phyloP scores from a whole-genome alignment of 2,113 vertebrate species.

The Silurus meridionalis region DNA sequence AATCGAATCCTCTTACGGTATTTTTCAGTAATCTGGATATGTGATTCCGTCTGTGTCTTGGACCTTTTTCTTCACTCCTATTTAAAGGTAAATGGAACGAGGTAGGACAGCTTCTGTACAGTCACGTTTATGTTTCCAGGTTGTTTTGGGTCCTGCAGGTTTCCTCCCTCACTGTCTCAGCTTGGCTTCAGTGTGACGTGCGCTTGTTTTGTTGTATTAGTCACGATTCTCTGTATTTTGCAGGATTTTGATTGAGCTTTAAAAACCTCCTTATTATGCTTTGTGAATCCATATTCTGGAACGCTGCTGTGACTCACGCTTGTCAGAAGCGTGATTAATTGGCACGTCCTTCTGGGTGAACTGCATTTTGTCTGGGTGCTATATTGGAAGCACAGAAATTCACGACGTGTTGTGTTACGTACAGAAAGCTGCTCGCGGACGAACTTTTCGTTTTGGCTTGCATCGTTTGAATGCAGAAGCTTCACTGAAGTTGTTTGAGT shows the following conservation, averaged over 20 bases:
- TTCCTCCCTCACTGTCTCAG: neutral
- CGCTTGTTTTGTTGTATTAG: no score
- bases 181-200: neutral
- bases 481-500: no score
- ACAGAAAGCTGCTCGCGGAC: neutral
- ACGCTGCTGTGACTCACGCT: neutral
- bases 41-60: neutral
- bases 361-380: neutral
- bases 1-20: neutral
- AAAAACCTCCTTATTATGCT: constrained; percentile 18
- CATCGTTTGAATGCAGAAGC: neutral
- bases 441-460: neutral
- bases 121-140: neutral
- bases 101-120: neutral
- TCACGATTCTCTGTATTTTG: neutral
- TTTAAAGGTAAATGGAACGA: neutral
- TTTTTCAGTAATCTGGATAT: neutral
- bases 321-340: constrained; percentile 14
- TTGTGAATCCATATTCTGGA: neutral
- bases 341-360: neutral
- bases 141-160: neutral
- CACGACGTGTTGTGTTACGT: neutral
- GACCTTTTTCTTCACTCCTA: neutral
- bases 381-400: neutral
- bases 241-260: neutral